Percentiles rank a stretch among this genome's conserved stretches.
These are phyloP conservation scores for Cistogaster globosa DNA, from an alignment of 2,888 invertebrate genomes.

Conservation along the genomic window DNA sequence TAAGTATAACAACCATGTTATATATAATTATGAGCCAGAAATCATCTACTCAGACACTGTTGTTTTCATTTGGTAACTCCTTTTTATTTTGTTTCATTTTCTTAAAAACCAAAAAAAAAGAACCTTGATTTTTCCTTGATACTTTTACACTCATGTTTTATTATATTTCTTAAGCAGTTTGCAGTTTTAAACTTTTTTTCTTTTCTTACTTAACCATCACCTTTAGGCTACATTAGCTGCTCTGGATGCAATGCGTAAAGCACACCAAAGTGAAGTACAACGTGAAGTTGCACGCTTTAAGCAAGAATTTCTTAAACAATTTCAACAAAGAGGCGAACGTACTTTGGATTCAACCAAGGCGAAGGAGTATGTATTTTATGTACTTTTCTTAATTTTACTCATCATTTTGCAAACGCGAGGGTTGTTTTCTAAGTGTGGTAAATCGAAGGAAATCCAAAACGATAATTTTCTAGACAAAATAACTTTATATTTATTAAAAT, in stretches of 20 bases:
- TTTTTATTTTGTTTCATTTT: conserved; percentile 43
- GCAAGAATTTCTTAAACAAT: conserved; percentile 91
- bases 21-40: conserved; percentile 71
- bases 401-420: conserved; percentile 39
- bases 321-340: conserved; percentile 85
- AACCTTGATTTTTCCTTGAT: conserved; percentile 62
- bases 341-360: conserved; percentile 84
- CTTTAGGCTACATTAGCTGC: conserved; percentile 92
- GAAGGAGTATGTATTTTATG: conserved; percentile 86
- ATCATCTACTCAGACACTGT: conserved; percentile 71
- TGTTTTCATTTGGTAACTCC: conserved; percentile 70
- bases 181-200: conserved; percentile 11
- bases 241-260: conserved; percentile 97
- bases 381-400: conserved; percentile 51
- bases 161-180: conserved; percentile 50
- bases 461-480: too few relatives aligned
- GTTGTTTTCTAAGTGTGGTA: not conserved
- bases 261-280: conserved; percentile 96
- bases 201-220: conserved; percentile 51
- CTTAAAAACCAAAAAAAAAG: conserved; percentile 10
- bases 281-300: conserved; percentile 96
- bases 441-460: not conserved
- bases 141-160: conserved; percentile 36
- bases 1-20: conserved; percentile 71
- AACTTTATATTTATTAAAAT: too few relatives aligned